Evolutionary conservation across 2,113 vertebrate genomes (phyloP), one percentile per base, ranked within the genome.

Genomic region (Prunella fulvescens): DNA sequence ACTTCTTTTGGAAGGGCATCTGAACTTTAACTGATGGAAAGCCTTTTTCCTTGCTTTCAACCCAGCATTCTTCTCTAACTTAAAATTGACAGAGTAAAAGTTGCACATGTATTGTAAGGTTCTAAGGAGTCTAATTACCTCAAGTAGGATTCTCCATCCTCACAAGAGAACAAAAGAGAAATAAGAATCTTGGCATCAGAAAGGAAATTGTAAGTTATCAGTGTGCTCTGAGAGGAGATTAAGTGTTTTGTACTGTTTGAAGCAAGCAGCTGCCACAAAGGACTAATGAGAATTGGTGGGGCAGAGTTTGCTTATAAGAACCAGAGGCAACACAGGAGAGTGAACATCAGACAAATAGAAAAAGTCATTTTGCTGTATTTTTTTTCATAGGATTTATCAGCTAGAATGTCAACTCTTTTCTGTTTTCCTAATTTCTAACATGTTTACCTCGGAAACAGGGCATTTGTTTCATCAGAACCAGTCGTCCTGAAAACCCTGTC

Each of bases 391-490:
- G 9, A 4, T 82, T 83, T 93, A 61, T 39, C 54, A 73, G 57
- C 10, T 56, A 48, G 26, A 80, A 76, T 84, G 65, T 81, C n/a
- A 88, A 14, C 5, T 40, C 37, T 22, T 72, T 70, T 53, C 50
- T 80, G 11, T 24, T 58, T 66, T 92, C 88, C 19, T 84, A 89
- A 95, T 23, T 73, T 65, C 17, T 45, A 28, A n/a, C 50, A 7
- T 62, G 26, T 92, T 95, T 95, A 20, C 94, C 93, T 92, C 0
- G 8, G 15, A 83, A 69, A 60, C 82, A 99, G 99, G 99, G 99
- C 73, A 98, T 99, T 97, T 99, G 99, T 92, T 99, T 99, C 96
- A 99, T 99, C 96, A 98, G 99, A 85, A 99, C 99, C 58, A 99
- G 99, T 97, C 99, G 99, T 95, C 99, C 99, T 56, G 99, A 99